Evolutionary conservation across 1,140 invertebrate genomes (phyloP).

Genomic region (silkworm (Bombyx mori)): DNA sequence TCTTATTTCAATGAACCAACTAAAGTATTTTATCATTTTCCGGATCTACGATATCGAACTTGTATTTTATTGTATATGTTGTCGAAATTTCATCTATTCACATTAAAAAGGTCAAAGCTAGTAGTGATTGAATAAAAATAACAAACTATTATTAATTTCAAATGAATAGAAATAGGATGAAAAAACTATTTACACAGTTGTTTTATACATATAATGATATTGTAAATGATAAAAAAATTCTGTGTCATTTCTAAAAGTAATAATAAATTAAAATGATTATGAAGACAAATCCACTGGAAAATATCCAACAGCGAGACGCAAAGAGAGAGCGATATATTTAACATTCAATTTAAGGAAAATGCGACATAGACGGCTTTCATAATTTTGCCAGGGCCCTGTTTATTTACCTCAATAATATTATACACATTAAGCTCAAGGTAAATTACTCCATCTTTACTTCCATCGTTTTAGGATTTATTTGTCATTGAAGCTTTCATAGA

Average conservation of each 20-base stretch:
- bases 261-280: background rate
- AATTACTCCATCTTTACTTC: conserved; percentile 1
- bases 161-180: too few species aligned
- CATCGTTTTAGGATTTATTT: conserved; percentile 4
- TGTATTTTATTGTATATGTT: too few species aligned
- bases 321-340: conserved; percentile 34
- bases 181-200: too few species aligned
- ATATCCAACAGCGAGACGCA: conserved; percentile 22
- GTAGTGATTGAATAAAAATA: too few species aligned
- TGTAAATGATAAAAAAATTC: too few species aligned
- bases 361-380: conserved; percentile 23
- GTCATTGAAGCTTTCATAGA: conserved; percentile 4
- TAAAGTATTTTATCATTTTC: too few species aligned
- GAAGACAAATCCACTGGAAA: conserved; percentile 20
- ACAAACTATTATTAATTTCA: too few species aligned
- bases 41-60: too few species aligned
- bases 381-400: conserved; percentile 10
- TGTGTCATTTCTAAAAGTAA: background rate
- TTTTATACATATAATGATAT: too few species aligned
- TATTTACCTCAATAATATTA: conserved; percentile 22
- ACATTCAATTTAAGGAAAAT: conserved; percentile 38
- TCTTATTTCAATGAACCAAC: too few species aligned
- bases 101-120: too few species aligned
- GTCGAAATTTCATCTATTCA: too few species aligned
- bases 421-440: conserved; percentile 10